Conservation (phyloP, 53 echinoderm and acorn worm genomes). For the Actinopyga echinites region DNA sequence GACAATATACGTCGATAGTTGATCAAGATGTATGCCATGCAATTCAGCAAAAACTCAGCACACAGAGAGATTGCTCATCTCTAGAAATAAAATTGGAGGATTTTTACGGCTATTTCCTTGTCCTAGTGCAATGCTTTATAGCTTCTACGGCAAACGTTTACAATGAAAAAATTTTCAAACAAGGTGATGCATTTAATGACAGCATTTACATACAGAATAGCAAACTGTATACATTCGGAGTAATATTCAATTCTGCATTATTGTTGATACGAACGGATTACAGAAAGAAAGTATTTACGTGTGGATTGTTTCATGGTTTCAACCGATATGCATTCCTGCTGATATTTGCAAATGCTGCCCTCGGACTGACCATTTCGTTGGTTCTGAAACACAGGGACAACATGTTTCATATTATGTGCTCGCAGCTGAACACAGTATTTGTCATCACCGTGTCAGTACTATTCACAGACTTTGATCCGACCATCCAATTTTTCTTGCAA, state of each 20-base stretch:
- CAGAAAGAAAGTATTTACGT: constrained; percentile 54
- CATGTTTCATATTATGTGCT: constrained; percentile 88
- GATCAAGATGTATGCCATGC: not conserved
- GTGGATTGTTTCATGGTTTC: constrained; percentile 86
- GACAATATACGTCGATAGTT: no score
- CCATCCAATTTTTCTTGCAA: constrained; percentile 84
- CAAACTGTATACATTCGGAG: constrained; percentile 89
- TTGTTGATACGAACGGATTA: constrained; percentile 61
- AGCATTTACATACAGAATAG: constrained; percentile 88
- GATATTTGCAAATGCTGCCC: constrained; percentile 69
- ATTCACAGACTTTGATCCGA: constrained; percentile 74
- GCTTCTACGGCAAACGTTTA: constrained; percentile 89
- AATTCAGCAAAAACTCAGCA: not conserved
- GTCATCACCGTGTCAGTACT: constrained; percentile 81
- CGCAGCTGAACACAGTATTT: constrained; percentile 72
- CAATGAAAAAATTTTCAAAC: constrained; percentile 97
- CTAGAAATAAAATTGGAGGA: not conserved
- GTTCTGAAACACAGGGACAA: constrained; percentile 91
- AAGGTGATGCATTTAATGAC: constrained; percentile 73
- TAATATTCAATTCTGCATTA: constrained; percentile 66
- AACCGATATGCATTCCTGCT: constrained; percentile 67
- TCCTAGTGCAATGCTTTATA: constrained; percentile 80
- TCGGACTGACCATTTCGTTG: constrained; percentile 80
- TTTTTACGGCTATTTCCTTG: constrained; percentile 61
- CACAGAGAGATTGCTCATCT: not conserved